Evolutionary conservation across 2,113 vertebrate genomes (phyloP), one percentile per base, ranked within the genome.

Genomic region (Dasypus novemcinctus): DNA sequence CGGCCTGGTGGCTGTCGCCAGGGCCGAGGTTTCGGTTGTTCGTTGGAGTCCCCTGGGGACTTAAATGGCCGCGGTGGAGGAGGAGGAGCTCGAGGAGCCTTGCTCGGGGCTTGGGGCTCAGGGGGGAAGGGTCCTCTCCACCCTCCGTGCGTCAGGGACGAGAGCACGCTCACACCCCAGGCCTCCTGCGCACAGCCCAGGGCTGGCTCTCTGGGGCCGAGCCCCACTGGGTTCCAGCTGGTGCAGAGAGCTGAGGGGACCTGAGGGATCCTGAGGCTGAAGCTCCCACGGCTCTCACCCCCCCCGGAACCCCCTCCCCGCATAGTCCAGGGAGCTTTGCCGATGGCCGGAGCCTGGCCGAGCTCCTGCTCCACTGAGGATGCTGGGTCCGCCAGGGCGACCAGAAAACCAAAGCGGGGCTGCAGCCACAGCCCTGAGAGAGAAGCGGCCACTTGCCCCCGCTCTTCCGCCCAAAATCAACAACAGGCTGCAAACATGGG

Each of bases 401-500:
- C 36, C 13, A 36, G 36, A 52, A 76, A 59, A 27, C 29, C 25
- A 9, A 41, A 36, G 68, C 31, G 8, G 57, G 27, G 46, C 78
- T 69, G 54, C 4, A 17, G 1, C n/a, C 8, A 8, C 0, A 17
- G 94, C 82, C 63, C 61, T 0, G 0, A 71, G 85, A 33, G 64
- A 17, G 63, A 69, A 75, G 38, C 9, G 25, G 38, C 2, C 21
- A 46, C 23, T 64, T 76, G 84, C 81, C 82, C 84, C 54, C 29
- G 69, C 20, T 87, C 61, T 83, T 66, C 41, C 6, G 46, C 68
- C 63, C 36, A 23, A 94, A 97, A 97, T 96, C 85, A 95, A 81
- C 72, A 81, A 76, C 91, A 95, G 96, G 72, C 81, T 79, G 81
- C 71, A 95, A 95, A 95, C 33, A 0, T 97, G 97, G 85, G 78